Evolutionary conservation across 2,797 vertebrate genomes (phyloP).

Genomic region (Spinibarbus caldwelli): DNA sequence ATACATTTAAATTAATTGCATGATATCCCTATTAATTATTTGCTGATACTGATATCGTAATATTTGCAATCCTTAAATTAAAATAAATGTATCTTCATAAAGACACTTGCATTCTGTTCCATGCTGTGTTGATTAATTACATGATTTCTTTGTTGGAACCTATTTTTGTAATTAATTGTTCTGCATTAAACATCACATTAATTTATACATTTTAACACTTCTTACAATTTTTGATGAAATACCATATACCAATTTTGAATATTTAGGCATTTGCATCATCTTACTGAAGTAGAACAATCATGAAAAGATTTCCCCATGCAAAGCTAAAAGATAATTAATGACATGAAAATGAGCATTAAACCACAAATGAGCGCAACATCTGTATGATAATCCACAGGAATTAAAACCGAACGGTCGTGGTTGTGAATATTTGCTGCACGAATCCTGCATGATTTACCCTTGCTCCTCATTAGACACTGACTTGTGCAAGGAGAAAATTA

Average conservation of each 20-base stretch:
- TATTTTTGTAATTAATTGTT: neutral
- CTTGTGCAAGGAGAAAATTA: constrained; percentile 73
- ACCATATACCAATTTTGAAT: neutral
- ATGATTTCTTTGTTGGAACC: neutral
- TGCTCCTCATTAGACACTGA: constrained; percentile 74
- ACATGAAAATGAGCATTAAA: constrained; percentile 66
- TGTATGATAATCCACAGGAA: constrained; percentile 71
- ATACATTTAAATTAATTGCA: neutral
- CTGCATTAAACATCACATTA: neutral
- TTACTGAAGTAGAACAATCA: neutral
- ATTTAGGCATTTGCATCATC: neutral
- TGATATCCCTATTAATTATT: neutral
- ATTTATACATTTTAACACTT: neutral
- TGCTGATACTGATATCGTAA: neutral
- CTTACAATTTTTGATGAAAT: neutral
- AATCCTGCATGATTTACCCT: constrained; percentile 69
- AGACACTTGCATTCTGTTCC: neutral
- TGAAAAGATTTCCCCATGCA: constrained; percentile 7
- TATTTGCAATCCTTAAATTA: neutral
- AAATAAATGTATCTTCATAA: neutral
- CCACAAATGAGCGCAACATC: constrained; percentile 62
- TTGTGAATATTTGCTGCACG: constrained; percentile 69
- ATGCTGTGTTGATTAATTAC: neutral
- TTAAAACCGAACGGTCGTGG: constrained; percentile 67
- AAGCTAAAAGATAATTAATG: constrained; percentile 63